Evolutionary conservation across 92 coral and sea anemone species (phyloP), one percentile per base, ranked within the genome.

Genomic region (Muricea muricata): DNA sequence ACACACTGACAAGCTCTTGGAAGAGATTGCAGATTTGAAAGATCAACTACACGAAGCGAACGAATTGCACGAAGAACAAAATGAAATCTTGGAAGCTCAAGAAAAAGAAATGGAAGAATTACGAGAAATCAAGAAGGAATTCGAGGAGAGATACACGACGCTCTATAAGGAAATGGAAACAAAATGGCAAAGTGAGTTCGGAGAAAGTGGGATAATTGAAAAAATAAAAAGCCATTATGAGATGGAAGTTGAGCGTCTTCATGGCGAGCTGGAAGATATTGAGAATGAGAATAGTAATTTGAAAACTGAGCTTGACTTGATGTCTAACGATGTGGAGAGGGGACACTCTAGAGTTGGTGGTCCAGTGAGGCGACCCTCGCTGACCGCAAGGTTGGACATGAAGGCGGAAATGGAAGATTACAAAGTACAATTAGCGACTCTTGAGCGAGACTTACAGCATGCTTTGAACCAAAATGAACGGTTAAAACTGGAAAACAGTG

Each of bases 271-370:
- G 41, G 99, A 96, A 87, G 90, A 83, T 15, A 57, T 92, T 75
- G 97, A 92, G 74, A 86, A 83, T 61, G 98, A 96, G 75, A 94
- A 93, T 77, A 89, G 90, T 55, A 89, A 92, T 57, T 85, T 96
- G 4, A 90, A 92, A 74, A 92, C 94, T 15, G 99, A 96, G 72
- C 91, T 85, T 74, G 99, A 96, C 81, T 50, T 96, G 40, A 95
- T 96, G 39, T 91, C 93, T 21, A 75, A 84, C 14, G 99, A 93
- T 70, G 88, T 95, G 66, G 82, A 80, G 20, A 89, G 86, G 26
- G 72, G 83, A 3, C 29, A 58, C 4, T 10, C 47, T 15, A 57
- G 52, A 71, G 35, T 37, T 0, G 35, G 63, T 52, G 80, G 65
- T n/a, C 23, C 65, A 15, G 80, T 75, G 21, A 31, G 83, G 35